Evolutionary conservation across 2,113 vertebrate species (phyloP), one percentile per base, ranked within the genome.

Genomic region (Prolemur simus): DNA sequence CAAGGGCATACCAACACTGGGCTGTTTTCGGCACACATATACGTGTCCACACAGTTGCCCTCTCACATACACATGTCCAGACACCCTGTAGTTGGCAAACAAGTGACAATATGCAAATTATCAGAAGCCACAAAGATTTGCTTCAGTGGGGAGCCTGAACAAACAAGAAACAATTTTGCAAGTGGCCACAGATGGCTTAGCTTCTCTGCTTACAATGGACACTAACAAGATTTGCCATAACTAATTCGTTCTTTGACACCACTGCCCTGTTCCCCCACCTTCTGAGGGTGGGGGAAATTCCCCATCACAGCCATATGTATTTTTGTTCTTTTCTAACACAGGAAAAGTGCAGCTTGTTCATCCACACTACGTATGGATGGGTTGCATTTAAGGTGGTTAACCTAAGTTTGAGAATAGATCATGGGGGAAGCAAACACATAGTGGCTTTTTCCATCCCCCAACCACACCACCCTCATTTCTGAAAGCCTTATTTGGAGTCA

Each of bases 191-290:
- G 98, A 98, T 98, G 98, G 97, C 98, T 98, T 96, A 88, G 96
- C 94, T 97, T 98, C 96, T 97, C 96, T 95, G 85, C 95, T 98
- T 98, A 98, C 98, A 98, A 98, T 96, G 97, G 98, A 97, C 96
- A 97, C 98, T 98, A 98, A 98, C 97, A 97, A 98, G 99, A 99
- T 98, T 98, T 98, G 98, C 98, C 98, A 99, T 98, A 98, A 97
- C 98, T 98, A 98, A 99, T 98, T 98, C 98, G 96, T 96, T 98
- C 98, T 98, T 98, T 98, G 97, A 99, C 98, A 98, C 96, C 89
- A 89, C 39, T 95, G 96, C 83, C 68, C 96, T 97, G 89, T 95
- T 74, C 96, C 94, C 96, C 87, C 94, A 96, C 93, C 96, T 96
- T 94, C 56, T 8, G 69, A 96, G 77, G 80, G n/a, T 83, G 64